Percentiles rank a stretch among this genome's conserved stretches.
phyloP scores from a whole-genome alignment of 2,888 invertebrate species.

The Leptinotarsa rubiginosa region DNA sequence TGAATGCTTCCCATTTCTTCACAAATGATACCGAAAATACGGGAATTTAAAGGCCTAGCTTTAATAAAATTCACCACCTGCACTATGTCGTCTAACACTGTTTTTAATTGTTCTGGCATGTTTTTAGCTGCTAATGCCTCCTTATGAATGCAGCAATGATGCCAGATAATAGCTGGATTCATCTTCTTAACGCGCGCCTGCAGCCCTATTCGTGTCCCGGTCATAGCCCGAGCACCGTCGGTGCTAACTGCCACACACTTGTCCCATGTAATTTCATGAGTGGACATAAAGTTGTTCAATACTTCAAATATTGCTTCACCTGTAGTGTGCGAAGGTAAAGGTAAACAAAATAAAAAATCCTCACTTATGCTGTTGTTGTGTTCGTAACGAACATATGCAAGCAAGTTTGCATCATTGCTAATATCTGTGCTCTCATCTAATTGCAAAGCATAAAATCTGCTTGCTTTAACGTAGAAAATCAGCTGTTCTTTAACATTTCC shows the following conservation, averaged over 20 bases:
- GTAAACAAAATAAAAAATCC: slow-evolving; percentile 39
- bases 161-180: slow-evolving; percentile 39
- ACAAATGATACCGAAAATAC: too few relatives aligned
- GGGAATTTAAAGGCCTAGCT: not conserved
- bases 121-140: slow-evolving; percentile 20
- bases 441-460: too few relatives aligned
- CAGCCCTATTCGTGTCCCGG: slow-evolving; percentile 40
- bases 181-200: slow-evolving; percentile 38
- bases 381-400: too few relatives aligned
- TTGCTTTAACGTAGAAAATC: too few relatives aligned
- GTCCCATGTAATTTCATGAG: slow-evolving; percentile 43
- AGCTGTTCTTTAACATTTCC: too few relatives aligned
- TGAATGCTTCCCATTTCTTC: too few relatives aligned
- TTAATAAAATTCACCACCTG: slow-evolving; percentile 40
- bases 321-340: slow-evolving; percentile 39
- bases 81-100: slow-evolving; percentile 27
- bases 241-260: too few relatives aligned
- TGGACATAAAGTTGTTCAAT: slow-evolving; percentile 31
- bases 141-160: slow-evolving; percentile 40
- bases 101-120: slow-evolving; percentile 21
- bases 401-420: too few relatives aligned
- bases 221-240: slow-evolving; percentile 48
- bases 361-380: slow-evolving; percentile 30
- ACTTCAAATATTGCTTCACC: slow-evolving; percentile 39
- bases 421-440: too few relatives aligned